Conservation (phyloP, 2,113 vertebrate genomes). For the Danio rerio region GRCz12tu NC_133183.1:25271001-25271500, state of each 20-base stretch:
- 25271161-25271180: constrained; percentile 80
- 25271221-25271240: background rate
- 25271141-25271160: constrained; percentile 93
- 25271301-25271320: background rate
- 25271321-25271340: background rate
- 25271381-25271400: too few species aligned
- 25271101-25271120: constrained; percentile 96
- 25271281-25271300: background rate
- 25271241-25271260: background rate
- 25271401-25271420: background rate
- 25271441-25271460: constrained; percentile 90
- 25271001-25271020: constrained; percentile 71
- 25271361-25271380: too few species aligned
- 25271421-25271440: constrained; percentile 79
- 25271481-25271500: constrained; percentile 94
- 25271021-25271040: constrained; percentile 94
- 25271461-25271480: constrained; percentile 92
- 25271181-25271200: background rate
- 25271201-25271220: background rate
- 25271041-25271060: constrained; percentile 92
- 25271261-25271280: background rate
- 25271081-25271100: constrained; percentile 90
- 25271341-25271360: too few species aligned
- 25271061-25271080: constrained; percentile 84
- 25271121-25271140: constrained; percentile 89